These are phyloP conservation scores for Cyclina sinensis DNA, from an alignment of 1,140 invertebrate species.

Conservation along the genomic window DNA sequence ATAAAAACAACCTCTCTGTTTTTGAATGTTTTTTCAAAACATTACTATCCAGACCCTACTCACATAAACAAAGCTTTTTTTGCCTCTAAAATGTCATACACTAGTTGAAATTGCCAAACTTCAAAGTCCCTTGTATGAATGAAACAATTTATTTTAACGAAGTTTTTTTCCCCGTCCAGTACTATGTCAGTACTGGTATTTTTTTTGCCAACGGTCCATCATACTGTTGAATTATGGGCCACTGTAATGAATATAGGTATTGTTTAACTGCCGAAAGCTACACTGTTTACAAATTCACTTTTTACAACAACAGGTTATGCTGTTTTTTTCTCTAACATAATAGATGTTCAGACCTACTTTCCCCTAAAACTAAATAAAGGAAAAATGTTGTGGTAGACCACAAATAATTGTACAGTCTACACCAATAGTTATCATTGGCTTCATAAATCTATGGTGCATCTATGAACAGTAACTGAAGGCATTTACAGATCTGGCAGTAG, in stretches of 20 bases:
- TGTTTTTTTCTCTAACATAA: too few species aligned
- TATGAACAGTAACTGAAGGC: too few species aligned
- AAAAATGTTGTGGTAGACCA: too few species aligned
- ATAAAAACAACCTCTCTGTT: neutral
- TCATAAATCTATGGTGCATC: too few species aligned
- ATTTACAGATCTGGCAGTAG: too few species aligned
- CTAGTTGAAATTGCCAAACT: slow-evolving; percentile 8
- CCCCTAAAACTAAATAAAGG: too few species aligned
- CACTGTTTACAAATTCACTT: too few species aligned
- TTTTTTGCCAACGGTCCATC: slow-evolving; percentile 28
- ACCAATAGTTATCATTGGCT: too few species aligned
- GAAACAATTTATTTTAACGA: slow-evolving; percentile 32
- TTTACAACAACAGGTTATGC: too few species aligned
- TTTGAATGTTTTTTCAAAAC: neutral
- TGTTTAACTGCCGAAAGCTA: slow-evolving; percentile 6
- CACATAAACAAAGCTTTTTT: slow-evolving; percentile 21
- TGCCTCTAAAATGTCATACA: neutral
- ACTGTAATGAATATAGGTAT: slow-evolving; percentile 2
- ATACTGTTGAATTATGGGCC: neutral
- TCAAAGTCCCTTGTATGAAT: slow-evolving; percentile 30
- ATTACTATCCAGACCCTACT: neutral
- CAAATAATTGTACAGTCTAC: too few species aligned
- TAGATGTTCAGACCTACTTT: too few species aligned
- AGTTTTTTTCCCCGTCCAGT: neutral
- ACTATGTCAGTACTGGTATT: neutral